Conservation (phyloP, 2,797 vertebrate genomes). For the Phyllotis vaccarum region DNA sequence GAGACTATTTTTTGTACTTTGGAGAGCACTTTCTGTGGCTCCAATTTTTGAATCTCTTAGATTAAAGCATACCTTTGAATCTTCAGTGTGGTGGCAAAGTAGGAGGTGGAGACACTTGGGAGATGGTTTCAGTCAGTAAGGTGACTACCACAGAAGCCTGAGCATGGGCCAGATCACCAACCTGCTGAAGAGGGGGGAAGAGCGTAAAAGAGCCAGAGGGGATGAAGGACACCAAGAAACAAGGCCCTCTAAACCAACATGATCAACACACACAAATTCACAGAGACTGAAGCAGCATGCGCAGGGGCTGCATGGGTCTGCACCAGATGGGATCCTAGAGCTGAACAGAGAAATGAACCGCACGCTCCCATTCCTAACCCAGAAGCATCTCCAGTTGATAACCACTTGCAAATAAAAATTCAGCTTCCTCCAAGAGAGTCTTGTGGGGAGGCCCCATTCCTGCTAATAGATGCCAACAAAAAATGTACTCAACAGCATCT, state of each 20-base stretch:
- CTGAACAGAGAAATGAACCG: not conserved
- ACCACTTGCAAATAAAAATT: not conserved
- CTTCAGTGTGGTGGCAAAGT: not conserved
- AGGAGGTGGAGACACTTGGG: not conserved
- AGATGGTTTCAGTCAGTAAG: not conserved
- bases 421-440: not conserved
- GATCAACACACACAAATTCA: too few species aligned
- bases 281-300: not conserved
- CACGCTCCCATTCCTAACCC: not conserved
- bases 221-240: not conserved
- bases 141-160: not conserved
- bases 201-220: not conserved
- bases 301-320: not conserved
- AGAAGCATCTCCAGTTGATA: not conserved
- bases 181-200: not conserved
- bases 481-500: too few species aligned
- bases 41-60: not conserved
- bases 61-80: slow-evolving; percentile 58
- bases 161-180: not conserved
- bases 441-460: not conserved
- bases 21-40: slow-evolving; percentile 5
- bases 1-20: not conserved
- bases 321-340: not conserved
- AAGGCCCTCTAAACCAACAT: too few species aligned
- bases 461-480: not conserved